Percentiles rank a stretch among this genome's conserved stretches.
These are phyloP conservation scores for Tinamus guttatus DNA, from an alignment of 2,113 vertebrate species.

Conservation along the genomic window DNA sequence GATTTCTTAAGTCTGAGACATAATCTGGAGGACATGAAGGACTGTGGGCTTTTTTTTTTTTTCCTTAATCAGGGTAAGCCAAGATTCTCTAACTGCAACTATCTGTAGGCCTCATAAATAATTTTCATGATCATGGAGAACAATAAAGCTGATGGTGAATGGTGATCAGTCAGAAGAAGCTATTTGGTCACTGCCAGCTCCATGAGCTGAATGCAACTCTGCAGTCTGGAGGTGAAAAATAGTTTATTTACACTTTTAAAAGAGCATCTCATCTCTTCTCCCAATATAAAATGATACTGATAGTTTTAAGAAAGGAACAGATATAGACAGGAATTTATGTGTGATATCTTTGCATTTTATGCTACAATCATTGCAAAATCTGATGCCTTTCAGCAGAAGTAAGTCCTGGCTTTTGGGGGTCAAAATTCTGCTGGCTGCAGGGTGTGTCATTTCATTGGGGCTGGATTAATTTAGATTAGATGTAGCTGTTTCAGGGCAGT, in stretches of 20 bases:
- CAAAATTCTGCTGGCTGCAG: not conserved
- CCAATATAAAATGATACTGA: not conserved
- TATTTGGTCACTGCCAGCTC: not conserved
- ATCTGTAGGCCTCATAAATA: not conserved
- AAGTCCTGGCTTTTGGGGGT: not conserved
- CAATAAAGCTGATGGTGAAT: not conserved
- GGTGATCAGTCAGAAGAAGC: not conserved
- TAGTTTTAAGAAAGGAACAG: not conserved
- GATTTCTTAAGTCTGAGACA: not conserved
- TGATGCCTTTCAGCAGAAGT: not conserved
- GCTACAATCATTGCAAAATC: not conserved
- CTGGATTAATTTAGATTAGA: not conserved
- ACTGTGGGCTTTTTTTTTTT: not conserved
- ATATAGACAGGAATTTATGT: not conserved
- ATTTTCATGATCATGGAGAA: not conserved
- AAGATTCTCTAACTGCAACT: not conserved
- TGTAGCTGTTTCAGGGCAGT: not conserved
- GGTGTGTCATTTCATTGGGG: not conserved
- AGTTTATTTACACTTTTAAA: not conserved
- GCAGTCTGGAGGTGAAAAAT: not conserved
- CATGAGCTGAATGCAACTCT: not conserved
- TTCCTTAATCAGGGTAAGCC: not conserved
- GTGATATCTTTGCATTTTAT: not conserved
- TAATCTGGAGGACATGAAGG: not conserved
- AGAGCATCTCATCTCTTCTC: not conserved